Conservation (phyloP, 2,113 vertebrate genomes). For the Labeo rohita region DNA sequence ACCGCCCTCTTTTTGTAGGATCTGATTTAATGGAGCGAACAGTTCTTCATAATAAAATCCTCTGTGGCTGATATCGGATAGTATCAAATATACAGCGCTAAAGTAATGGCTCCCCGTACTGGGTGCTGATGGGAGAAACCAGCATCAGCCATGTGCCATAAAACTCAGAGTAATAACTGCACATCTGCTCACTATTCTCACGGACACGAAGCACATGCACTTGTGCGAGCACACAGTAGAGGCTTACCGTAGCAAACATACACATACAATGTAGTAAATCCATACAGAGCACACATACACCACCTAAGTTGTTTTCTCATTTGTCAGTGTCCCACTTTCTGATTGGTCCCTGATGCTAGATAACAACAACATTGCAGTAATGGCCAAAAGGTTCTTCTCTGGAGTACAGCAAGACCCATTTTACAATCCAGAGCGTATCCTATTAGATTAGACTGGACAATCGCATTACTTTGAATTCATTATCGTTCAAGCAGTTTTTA, state of each 20-base stretch:
- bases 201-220: slow-evolving; percentile 43
- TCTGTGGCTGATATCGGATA: not conserved
- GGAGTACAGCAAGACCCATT: slow-evolving; percentile 47
- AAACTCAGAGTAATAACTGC: slow-evolving; percentile 54
- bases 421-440: slow-evolving; percentile 47
- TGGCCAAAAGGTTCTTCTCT: slow-evolving; percentile 39
- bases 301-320: slow-evolving; percentile 46
- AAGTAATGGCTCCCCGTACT: slow-evolving; percentile 38
- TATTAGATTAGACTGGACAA: slow-evolving; percentile 60
- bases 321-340: slow-evolving; percentile 44
- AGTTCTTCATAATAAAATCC: slow-evolving; percentile 28
- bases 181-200: slow-evolving; percentile 55
- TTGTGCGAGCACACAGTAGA: not conserved
- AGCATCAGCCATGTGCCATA: slow-evolving; percentile 40
- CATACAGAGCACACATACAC: slow-evolving; percentile 8
- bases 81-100: slow-evolving; percentile 36
- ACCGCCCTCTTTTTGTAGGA: not conserved
- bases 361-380: slow-evolving; percentile 41
- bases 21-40: slow-evolving; percentile 23
- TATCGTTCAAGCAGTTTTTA: slow-evolving; percentile 41
- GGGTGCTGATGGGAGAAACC: slow-evolving; percentile 21
- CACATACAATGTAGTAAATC: not conserved
- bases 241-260: slow-evolving; percentile 1
- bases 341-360: slow-evolving; percentile 38
- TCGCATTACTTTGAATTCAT: slow-evolving; percentile 59